Base-by-base conservation (phyloP, 2,113 vertebrate species). In the Microcebus griseorufus region DNA sequence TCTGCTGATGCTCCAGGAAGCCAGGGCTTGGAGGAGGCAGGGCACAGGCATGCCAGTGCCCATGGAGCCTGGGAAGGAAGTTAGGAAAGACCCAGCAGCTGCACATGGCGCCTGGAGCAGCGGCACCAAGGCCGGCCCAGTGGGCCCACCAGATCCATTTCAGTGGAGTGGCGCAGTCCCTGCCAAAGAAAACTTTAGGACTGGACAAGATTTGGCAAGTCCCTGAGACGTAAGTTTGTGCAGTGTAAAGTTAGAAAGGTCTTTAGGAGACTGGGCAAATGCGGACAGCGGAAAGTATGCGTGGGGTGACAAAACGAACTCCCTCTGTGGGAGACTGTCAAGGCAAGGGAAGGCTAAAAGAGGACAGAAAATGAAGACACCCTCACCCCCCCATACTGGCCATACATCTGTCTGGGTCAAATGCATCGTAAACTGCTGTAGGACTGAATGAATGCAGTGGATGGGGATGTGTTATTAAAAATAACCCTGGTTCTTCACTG, bases 161-260 rank as follows among this genome's bases (percentile, higher is more conserved):
- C 96, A 97, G 91, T 75, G 12, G 93, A 96, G 98, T 93, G 85
- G 92, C 76, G 58, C 42, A 67, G 89, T 96, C 39, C 78, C 94
- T 98, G 98, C 98, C 98, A 98, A 98, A 93, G 97, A 98, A 98
- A 98, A 98, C 93, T 92, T 98, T 96, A 95, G 96, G 90, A 96
- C 97, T 98, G 98, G 98, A 98, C 98, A 98, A 98, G 97, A 88
- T 95, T 98, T 98, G 98, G 98, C 98, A 98, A 82, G 73, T 97
- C 93, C 84, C 95, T 81, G 58, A 96, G 98, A 95, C 88, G 93
- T 98, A 98, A 97, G 98, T 98, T 98, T 98, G 98, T 98, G 96
- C 97, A 96, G 96, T 96, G 97, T 98, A 97, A 97, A 98, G 97
- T 98, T 97, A 98, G 96, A 98, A 95, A 97, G 93, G 91, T 84